These are phyloP conservation scores for Athalia circularis DNA, from an alignment of 2,888 invertebrate genomes.

Conservation along the genomic window DNA sequence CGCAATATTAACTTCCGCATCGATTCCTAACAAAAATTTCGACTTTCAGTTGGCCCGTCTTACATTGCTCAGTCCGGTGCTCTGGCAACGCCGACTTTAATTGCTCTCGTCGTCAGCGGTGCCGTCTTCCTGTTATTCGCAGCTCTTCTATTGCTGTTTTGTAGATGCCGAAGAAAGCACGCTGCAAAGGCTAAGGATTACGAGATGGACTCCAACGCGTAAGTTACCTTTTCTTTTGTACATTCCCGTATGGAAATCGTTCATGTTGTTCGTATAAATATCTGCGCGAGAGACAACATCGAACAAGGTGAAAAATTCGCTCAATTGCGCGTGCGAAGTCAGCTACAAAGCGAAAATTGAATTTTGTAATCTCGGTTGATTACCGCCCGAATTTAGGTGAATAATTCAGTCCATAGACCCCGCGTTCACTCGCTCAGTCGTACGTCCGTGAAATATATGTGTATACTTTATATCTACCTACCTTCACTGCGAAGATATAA, in stretches of 20 bases:
- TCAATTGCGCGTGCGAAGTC: not conserved
- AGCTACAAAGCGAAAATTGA: constrained; percentile 25
- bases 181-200: constrained; percentile 90
- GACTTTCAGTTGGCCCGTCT: constrained; percentile 83
- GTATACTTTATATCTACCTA: too few species aligned
- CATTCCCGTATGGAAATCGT: not conserved
- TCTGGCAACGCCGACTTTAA: constrained; percentile 85
- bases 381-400: constrained; percentile 24
- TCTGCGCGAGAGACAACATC: too few species aligned
- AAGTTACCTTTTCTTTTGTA: constrained; percentile 59
- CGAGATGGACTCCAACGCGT: constrained; percentile 87
- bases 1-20: too few species aligned
- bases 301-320: not conserved
- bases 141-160: constrained; percentile 87
- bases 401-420: constrained; percentile 16
- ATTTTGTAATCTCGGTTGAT: constrained; percentile 40
- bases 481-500: too few species aligned
- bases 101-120: constrained; percentile 86
- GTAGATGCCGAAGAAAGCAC: constrained; percentile 90
- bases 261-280: not conserved
- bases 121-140: constrained; percentile 87
- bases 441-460: too few species aligned
- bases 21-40: not conserved
- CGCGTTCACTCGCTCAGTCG: too few species aligned
- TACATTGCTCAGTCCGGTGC: constrained; percentile 87